These are phyloP conservation scores for Sebastes fasciatus DNA, from an alignment of 2,113 vertebrate species.

Conservation along the genomic window DNA sequence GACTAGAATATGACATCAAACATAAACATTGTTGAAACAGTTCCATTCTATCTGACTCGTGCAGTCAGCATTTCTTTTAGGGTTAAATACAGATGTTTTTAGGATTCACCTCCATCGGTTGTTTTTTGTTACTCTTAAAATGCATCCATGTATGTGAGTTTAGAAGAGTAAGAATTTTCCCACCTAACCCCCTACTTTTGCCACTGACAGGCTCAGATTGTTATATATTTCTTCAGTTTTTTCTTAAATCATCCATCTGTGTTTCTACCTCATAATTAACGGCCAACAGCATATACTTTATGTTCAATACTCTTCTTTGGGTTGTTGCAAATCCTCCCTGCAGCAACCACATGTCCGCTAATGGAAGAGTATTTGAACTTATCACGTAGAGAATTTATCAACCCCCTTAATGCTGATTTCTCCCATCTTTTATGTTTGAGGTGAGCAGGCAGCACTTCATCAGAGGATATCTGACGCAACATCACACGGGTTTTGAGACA, in stretches of 20 bases:
- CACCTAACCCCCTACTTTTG: no score
- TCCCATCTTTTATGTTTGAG: constrained; percentile 23
- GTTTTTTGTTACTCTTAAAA: no score
- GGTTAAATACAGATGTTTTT: no score
- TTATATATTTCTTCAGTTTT: not conserved
- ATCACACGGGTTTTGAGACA: constrained; percentile 19
- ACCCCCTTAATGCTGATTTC: not conserved
- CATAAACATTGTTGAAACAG: no score
- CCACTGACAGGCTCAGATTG: no score
- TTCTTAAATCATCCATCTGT: not conserved
- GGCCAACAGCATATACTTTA: not conserved
- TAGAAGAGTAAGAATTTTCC: no score
- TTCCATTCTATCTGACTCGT: no score
- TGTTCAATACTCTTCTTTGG: not conserved
- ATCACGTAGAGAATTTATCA: constrained; percentile 15
- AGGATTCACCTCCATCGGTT: no score
- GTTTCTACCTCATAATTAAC: not conserved
- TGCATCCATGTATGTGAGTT: no score
- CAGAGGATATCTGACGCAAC: constrained; percentile 55
- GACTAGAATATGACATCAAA: no score
- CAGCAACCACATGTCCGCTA: not conserved
- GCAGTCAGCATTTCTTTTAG: no score
- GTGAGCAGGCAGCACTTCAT: constrained; percentile 20
- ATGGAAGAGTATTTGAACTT: not conserved
- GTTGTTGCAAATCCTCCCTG: not conserved